Conservation (phyloP, 2,797 vertebrate species). For the Threskiornis aethiopicus region DNA sequence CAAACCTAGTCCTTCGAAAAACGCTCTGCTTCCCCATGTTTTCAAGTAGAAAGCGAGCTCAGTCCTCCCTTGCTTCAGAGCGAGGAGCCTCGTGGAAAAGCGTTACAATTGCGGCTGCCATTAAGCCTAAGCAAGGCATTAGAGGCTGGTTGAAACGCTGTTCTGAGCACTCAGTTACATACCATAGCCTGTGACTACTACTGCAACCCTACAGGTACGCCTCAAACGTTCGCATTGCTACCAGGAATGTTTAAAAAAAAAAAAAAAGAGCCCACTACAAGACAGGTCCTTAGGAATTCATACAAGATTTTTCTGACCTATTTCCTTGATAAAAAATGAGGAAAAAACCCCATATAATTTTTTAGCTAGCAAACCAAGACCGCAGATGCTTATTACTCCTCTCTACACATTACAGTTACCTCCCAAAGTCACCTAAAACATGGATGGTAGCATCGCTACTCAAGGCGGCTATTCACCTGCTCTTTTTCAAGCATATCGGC, state of each 20-base stretch:
- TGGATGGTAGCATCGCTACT: background rate
- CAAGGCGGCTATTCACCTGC: constrained; percentile 77
- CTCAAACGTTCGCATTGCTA: no score
- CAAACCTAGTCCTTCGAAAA: background rate
- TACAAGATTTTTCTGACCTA: background rate
- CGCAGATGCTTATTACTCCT: background rate
- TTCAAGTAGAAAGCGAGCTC: background rate
- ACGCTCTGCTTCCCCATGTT: background rate
- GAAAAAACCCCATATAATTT: rapidly evolving
- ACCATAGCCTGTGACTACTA: background rate
- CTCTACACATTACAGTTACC: background rate
- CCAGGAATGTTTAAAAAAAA: background rate
- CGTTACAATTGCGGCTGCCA: background rate
- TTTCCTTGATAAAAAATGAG: background rate
- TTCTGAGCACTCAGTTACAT: background rate
- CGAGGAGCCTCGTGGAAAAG: background rate
- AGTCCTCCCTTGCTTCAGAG: background rate
- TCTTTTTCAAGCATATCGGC: constrained; percentile 99
- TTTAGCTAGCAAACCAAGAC: background rate
- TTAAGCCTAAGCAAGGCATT: no score
- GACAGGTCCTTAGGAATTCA: background rate
- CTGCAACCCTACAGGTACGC: background rate
- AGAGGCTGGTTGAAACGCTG: background rate
- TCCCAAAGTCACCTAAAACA: background rate
- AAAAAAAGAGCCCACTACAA: background rate